Percentiles rank a stretch among this genome's conserved stretches.
Evolutionary conservation across 2,113 vertebrate species (phyloP).

Genomic region (Embiotoca jacksoni): DNA sequence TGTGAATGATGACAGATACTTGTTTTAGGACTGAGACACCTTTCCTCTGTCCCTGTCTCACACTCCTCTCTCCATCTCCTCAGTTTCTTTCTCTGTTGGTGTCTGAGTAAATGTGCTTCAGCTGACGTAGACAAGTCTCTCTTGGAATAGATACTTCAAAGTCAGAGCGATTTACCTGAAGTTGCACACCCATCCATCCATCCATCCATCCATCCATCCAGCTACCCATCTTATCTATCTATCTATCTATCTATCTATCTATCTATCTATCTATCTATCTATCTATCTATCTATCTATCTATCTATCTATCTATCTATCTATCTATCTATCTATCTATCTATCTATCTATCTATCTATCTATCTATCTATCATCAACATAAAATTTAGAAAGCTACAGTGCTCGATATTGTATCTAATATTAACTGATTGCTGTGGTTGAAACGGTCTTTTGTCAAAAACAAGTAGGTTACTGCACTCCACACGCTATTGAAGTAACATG

Average conservation of each 20-base stretch:
- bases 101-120: constrained; percentile 31
- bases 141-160: constrained; percentile 47
- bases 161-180: constrained; percentile 54
- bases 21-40: constrained; percentile 24
- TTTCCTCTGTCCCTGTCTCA: constrained; percentile 17
- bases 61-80: constrained; percentile 12
- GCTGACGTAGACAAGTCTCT: constrained; percentile 37
- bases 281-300: not conserved
- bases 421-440: not conserved
- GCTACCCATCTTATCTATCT: not conserved
- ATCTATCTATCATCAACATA: not conserved
- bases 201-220: not conserved
- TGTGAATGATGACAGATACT: constrained; percentile 33
- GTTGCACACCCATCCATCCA: not conserved
- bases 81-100: constrained; percentile 28
- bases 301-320: not conserved
- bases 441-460: constrained; percentile 38
- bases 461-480: constrained; percentile 35
- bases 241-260: constrained; percentile 1
- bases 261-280: constrained; percentile 1
- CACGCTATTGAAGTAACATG: constrained; percentile 18
- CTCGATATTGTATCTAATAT: not conserved
- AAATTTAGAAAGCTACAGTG: not conserved
- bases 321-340: not conserved
- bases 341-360: not conserved